Percentiles rank a stretch among this genome's conserved stretches.
Evolutionary conservation across 2,113 vertebrate genomes (phyloP).

Genomic region (Thunnus maccoyii): DNA sequence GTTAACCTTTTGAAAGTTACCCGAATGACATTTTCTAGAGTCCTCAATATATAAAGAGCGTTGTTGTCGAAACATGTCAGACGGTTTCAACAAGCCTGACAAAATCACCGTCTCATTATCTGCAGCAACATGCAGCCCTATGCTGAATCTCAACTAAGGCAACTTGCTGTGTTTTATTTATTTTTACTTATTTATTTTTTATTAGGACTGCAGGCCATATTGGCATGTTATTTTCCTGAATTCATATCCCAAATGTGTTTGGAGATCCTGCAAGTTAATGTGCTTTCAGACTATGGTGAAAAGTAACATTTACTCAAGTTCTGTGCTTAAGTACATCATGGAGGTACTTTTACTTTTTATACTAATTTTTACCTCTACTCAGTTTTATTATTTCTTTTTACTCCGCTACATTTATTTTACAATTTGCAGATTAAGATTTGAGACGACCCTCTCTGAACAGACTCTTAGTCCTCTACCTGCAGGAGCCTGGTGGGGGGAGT

Average conservation of each 20-base stretch:
- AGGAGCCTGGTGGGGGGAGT: no score
- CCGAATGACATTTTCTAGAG: constrained; percentile 41
- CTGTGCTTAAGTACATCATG: no score
- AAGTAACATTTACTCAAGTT: no score
- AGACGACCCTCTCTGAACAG: no score
- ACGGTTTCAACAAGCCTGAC: constrained; percentile 9
- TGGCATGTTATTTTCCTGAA: not conserved
- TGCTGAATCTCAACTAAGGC: not conserved
- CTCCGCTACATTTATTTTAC: no score
- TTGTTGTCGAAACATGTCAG: not conserved
- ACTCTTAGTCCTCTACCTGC: no score
- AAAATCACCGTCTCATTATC: constrained; percentile 24
- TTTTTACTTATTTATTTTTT: not conserved
- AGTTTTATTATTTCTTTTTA: no score
- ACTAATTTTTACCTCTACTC: no score
- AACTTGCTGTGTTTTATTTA: not conserved
- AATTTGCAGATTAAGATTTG: no score
- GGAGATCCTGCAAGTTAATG: not conserved
- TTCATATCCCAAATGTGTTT: not conserved
- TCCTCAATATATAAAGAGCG: not conserved
- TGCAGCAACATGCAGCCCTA: constrained; percentile 16
- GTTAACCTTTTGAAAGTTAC: constrained; percentile 46
- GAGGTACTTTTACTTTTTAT: no score
- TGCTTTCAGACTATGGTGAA: no score
- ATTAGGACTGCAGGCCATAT: not conserved